A percentile compares a stretch with the other conserved stretches of the same genome.
Evolutionary conservation across 2,113 vertebrate genomes (phyloP).

Genomic region (Neoarius graeffei): DNA sequence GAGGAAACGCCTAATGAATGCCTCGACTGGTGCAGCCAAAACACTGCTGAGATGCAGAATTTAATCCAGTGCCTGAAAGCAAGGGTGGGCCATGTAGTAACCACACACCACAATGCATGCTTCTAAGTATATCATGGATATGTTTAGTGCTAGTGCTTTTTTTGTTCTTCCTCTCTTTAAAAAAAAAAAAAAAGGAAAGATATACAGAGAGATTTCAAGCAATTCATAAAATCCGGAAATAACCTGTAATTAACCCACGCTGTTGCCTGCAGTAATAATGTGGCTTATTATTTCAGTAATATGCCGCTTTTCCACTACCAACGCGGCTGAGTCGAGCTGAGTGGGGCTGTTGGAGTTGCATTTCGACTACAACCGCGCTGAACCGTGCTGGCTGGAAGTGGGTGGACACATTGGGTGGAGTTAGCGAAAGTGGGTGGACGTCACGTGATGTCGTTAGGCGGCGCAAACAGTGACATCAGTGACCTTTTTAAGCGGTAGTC

Average conservation of each 20-base stretch:
- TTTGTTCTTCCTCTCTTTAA: no score
- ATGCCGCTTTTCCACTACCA: no score
- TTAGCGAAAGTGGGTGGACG: no score
- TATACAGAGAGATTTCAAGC: not conserved
- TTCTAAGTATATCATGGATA: not conserved
- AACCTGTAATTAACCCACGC: not conserved
- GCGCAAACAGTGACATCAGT: no score
- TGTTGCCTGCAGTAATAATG: not conserved
- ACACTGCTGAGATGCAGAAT: not conserved
- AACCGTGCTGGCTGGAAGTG: no score
- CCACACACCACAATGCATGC: not conserved
- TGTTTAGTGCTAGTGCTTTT: not conserved
- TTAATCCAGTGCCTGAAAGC: not conserved
- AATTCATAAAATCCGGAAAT: not conserved
- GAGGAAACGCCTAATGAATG: slow-evolving; percentile 10
- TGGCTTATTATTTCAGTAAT: not conserved
- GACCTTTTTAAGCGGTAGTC: no score
- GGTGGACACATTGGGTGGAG: no score
- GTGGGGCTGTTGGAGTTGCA: no score
- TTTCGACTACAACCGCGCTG: no score
- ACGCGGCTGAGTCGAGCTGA: no score
- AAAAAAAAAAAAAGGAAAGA: not conserved
- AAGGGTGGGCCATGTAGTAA: not conserved
- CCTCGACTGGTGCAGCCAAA: not conserved
- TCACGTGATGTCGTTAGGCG: no score